Percentiles rank a stretch among this genome's conserved stretches.
These are phyloP conservation scores for Grallaria varia DNA, from an alignment of 2,113 vertebrate species.

Conservation along the genomic window DNA sequence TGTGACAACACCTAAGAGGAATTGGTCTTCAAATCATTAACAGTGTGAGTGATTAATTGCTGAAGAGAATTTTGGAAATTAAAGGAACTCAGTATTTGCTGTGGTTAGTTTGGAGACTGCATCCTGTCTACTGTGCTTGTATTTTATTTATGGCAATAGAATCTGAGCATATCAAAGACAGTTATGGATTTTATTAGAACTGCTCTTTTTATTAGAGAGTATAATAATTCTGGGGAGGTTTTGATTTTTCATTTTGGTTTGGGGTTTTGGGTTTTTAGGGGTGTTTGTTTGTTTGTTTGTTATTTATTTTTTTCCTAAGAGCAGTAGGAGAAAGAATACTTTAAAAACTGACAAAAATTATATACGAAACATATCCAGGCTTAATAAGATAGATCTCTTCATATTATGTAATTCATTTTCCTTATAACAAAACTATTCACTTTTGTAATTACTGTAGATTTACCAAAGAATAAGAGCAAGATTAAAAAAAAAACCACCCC, in stretches of 20 bases:
- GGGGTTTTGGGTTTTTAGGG: neutral
- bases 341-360: neutral
- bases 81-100: neutral
- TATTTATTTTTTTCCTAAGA: neutral
- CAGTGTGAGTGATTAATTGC: neutral
- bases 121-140: neutral
- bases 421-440: neutral
- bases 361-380: neutral
- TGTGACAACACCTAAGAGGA: neutral
- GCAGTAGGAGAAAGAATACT: neutral
- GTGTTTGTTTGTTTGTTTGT: neutral
- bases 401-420: neutral
- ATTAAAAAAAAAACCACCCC: neutral
- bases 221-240: neutral
- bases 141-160: neutral
- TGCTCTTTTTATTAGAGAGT: neutral
- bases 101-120: neutral
- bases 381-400: neutral
- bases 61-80: neutral
- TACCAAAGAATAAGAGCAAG: neutral
- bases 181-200: neutral
- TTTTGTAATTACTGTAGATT: neutral
- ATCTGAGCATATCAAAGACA: neutral
- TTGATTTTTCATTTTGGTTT: neutral
- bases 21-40: neutral